Percentiles rank a stretch among this genome's conserved stretches.
Conservation (phyloP, 2,797 vertebrate species). For the Pseudochirops cupreus region DNA sequence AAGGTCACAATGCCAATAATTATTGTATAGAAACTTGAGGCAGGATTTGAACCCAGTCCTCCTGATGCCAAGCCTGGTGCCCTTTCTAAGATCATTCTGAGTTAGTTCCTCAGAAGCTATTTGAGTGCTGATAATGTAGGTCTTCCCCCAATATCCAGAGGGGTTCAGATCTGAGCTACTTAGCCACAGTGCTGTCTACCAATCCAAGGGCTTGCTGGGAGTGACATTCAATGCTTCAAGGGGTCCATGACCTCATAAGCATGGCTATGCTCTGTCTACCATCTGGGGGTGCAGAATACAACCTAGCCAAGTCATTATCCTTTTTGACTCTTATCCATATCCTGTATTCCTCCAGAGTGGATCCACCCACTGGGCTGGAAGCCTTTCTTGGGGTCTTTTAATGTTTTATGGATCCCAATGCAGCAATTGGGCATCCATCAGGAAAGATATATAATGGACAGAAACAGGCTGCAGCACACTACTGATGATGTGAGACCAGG, state of each 20-base stretch:
- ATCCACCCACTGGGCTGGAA: not conserved
- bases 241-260: not conserved
- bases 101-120: not conserved
- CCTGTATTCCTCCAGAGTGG: not conserved
- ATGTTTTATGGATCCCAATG: not conserved
- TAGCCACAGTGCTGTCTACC: not conserved
- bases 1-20: not conserved
- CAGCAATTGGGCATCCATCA: not conserved
- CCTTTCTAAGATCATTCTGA: not conserved
- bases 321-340: not conserved
- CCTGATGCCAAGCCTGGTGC: not conserved
- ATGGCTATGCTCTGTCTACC: not conserved
- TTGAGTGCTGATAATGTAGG: conserved; percentile 2
- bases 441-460: not conserved
- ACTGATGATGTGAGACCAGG: not conserved
- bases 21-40: not conserved
- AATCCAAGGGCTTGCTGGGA: not conserved
- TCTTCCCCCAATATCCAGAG: not conserved
- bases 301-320: not conserved
- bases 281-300: not conserved
- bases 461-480: not conserved
- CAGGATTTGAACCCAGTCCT: not conserved
- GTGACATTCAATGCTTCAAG: conserved; percentile 1
- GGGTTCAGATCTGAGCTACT: not conserved
- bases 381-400: not conserved